These are phyloP conservation scores for Neosilurus mollespiculum DNA, from an alignment of 2,797 vertebrate species.

Conservation along the genomic window DNA sequence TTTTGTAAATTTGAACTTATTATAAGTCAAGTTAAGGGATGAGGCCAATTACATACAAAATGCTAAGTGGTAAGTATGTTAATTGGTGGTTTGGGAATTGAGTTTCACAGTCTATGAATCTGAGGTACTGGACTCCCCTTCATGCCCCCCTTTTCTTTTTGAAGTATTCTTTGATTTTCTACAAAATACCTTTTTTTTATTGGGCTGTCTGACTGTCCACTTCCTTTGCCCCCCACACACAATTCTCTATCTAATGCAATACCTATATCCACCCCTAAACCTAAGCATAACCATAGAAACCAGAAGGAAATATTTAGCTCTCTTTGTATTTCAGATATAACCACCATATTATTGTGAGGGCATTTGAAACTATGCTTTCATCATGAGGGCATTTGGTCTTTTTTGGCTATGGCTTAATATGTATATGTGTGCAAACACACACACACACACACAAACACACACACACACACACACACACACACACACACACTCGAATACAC, in stretches of 20 bases:
- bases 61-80: neutral
- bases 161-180: slow-evolving; percentile 6
- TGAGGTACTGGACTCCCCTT: slow-evolving; percentile 5
- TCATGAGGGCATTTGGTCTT: neutral
- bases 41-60: slow-evolving; percentile 1
- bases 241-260: neutral
- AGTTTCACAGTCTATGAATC: slow-evolving; percentile 18
- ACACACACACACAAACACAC: neutral
- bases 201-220: neutral
- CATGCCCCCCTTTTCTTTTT: neutral
- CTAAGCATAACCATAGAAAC: neutral
- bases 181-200: neutral
- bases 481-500: neutral
- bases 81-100: neutral
- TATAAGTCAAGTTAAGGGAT: neutral
- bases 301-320: neutral
- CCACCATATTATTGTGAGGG: neutral
- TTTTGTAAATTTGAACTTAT: neutral
- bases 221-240: neutral
- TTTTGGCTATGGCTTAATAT: neutral
- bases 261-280: neutral
- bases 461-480: neutral
- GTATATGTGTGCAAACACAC: neutral
- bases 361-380: neutral
- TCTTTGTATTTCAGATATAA: neutral